phyloP scores from a whole-genome alignment of 1,140 invertebrate genomes.

The Drosophila kanapiae region DNA sequence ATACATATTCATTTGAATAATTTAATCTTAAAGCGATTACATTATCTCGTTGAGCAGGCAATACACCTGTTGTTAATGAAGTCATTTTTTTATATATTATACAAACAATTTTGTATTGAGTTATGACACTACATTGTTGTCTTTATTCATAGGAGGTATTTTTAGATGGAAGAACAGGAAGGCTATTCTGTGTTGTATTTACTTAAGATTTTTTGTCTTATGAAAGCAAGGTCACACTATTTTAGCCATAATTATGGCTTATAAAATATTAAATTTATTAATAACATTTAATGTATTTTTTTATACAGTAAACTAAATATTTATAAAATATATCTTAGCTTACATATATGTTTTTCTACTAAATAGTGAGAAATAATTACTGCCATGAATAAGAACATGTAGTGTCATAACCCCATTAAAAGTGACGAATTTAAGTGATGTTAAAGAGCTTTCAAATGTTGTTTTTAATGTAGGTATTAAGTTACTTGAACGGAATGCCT shows the following conservation, averaged over 20 bases:
- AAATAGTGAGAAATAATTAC: too few species aligned
- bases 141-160: too few species aligned
- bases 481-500: not conserved
- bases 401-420: not conserved
- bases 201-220: not conserved
- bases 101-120: too few species aligned
- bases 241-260: too few species aligned
- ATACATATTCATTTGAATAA: not conserved
- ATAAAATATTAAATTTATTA: too few species aligned
- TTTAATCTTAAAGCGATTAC: not conserved
- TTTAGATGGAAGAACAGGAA: too few species aligned
- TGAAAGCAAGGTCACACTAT: not conserved
- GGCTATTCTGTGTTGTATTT: too few species aligned
- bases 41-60: slow-evolving; percentile 2
- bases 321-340: too few species aligned
- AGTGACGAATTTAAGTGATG: not conserved
- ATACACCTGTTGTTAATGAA: slow-evolving; percentile 21
- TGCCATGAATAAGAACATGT: too few species aligned
- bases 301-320: too few species aligned
- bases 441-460: not conserved
- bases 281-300: too few species aligned
- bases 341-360: too few species aligned
- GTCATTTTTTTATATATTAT: not conserved
- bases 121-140: slow-evolving; percentile 1
- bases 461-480: not conserved